Percentiles rank a stretch among this genome's conserved stretches.
These are phyloP conservation scores for Idaea biselata DNA, from an alignment of 2,888 invertebrate genomes.

Conservation along the genomic window DNA sequence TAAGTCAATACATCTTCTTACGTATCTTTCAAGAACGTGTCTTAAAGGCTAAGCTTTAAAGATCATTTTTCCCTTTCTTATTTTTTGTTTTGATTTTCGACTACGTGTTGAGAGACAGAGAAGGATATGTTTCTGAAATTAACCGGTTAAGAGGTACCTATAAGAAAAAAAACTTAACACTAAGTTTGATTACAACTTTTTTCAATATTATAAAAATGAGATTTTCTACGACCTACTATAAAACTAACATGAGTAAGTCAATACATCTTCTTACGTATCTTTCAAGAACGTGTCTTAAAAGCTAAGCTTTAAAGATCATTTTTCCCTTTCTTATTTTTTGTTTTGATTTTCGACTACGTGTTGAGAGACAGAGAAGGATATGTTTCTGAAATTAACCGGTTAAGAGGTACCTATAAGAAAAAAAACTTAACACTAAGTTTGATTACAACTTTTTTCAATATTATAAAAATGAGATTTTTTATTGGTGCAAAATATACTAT, in stretches of 20 bases:
- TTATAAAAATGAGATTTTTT: constrained; percentile 36
- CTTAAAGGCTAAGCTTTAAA: constrained; percentile 14
- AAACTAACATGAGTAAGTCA: constrained; percentile 41
- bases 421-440: neutral
- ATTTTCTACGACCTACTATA: constrained; percentile 59
- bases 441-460: constrained; percentile 21
- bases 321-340: constrained; percentile 20
- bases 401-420: constrained; percentile 18
- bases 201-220: constrained; percentile 40
- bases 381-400: constrained; percentile 31
- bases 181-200: neutral
- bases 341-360: constrained; percentile 17
- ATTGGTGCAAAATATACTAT: no score
- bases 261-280: constrained; percentile 9
- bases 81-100: constrained; percentile 23
- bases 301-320: constrained; percentile 18
- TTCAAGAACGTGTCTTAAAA: constrained; percentile 16
- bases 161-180: neutral
- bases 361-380: constrained; percentile 38
- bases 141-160: constrained; percentile 28
- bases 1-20: constrained; percentile 11
- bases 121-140: constrained; percentile 30
- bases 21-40: constrained; percentile 12
- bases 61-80: constrained; percentile 19
- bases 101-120: constrained; percentile 34